A percentile compares a stretch with the other conserved stretches of the same genome.
phyloP scores from a whole-genome alignment of 1,140 invertebrate genomes.

The Neocloeon triangulifer region DNA sequence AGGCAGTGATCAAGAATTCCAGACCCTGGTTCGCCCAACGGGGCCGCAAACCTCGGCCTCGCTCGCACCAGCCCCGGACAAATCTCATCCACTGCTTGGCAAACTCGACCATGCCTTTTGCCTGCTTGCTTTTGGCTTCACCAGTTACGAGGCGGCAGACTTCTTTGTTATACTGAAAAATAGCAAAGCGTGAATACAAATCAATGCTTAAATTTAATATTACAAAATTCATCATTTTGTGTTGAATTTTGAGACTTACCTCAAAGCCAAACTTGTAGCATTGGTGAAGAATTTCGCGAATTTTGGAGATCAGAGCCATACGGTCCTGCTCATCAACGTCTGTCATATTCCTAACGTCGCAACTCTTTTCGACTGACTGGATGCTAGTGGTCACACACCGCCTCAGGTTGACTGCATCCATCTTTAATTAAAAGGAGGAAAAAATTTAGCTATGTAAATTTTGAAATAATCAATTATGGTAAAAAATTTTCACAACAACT shows the following conservation, averaged over 20 bases:
- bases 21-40: slow-evolving; percentile 68
- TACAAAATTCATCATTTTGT: neutral
- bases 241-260: slow-evolving; percentile 22
- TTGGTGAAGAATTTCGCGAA: slow-evolving; percentile 62
- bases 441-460: too few species aligned
- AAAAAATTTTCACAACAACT: too few species aligned
- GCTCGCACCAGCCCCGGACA: slow-evolving; percentile 55
- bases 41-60: slow-evolving; percentile 56
- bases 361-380: slow-evolving; percentile 32
- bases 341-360: slow-evolving; percentile 17
- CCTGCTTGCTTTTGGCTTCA: slow-evolving; percentile 17
- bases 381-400: slow-evolving; percentile 34
- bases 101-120: slow-evolving; percentile 40
- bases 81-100: slow-evolving; percentile 74
- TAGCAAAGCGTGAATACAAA: too few species aligned
- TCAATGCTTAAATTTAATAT: neutral
- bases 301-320: slow-evolving; percentile 27
- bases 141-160: slow-evolving; percentile 35
- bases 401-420: slow-evolving; percentile 32
- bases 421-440: slow-evolving; percentile 19
- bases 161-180: slow-evolving; percentile 52
- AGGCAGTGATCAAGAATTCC: slow-evolving; percentile 61
- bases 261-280: slow-evolving; percentile 77
- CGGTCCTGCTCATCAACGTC: slow-evolving; percentile 30
- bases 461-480: too few species aligned